Evolutionary conservation across 2,113 vertebrate species (phyloP).

Genomic region (human): GRCh38 chr12:94442501-94443000

Average conservation of each 20-base stretch:
- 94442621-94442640: neutral
- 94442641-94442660: neutral
- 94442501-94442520: too few species aligned
- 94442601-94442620: neutral
- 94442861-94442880: neutral
- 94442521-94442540: too few species aligned
- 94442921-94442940: neutral
- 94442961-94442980: neutral
- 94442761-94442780: neutral
- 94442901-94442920: neutral
- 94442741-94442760: slow-evolving; percentile 31
- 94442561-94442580: neutral
- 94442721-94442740: slow-evolving; percentile 17
- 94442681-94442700: neutral
- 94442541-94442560: neutral
- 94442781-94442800: neutral
- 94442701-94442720: neutral
- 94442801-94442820: neutral
- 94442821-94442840: neutral
- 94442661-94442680: neutral
- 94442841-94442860: slow-evolving; percentile 8
- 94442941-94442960: neutral
- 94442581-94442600: neutral
- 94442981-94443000: neutral
- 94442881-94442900: slow-evolving; percentile 33